Base-by-base conservation (phyloP, 2,888 invertebrate genomes). In the Drosophila siamana region DNA sequence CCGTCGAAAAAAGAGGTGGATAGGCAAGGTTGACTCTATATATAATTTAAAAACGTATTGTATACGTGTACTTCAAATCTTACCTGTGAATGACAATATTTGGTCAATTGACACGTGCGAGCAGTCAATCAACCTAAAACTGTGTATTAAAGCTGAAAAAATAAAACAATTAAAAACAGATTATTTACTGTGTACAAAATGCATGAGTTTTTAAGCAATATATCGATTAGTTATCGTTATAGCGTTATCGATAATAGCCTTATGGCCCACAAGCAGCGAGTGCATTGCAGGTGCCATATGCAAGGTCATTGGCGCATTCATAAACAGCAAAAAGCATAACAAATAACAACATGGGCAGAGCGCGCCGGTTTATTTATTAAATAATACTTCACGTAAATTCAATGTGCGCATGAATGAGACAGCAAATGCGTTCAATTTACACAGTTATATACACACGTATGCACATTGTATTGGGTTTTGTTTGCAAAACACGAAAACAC, bases 361-460 rank as follows among this genome's bases (percentile, higher is more conserved):
- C 46, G 30, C 56, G 40, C 74, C 74, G 68, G 69, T 59, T 63
- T 77, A 63, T 72, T 74, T 73, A 73, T 77, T 77, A 77, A 74
- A 77, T 77, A 75, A 78, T 61, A 69, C 56, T 68, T 63, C 59
- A 15, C 57, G 52, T 70, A 19, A 54, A 75, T 40, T 59, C 41
- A 54, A 19, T 26, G 43, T 59, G 68, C 15, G 73, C 24, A 24
- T 50, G 74, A 78, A 16, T 16, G 69, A 41, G 78, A 78, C 24
- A 51, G 63, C 59, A 52, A 52, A 30, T 41, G 44, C 40, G 40
- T 36, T 50, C 68, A 67, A 51, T 54, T 60, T 13, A 71, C 56
- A 51, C 59, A 30, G 19, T 19, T 51, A 11, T 26, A 40, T 38
- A 56, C 7, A 51, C 40, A 40, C 1, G 26, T 13, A 46, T 9